These are phyloP conservation scores for Taenioides sp. DNA, from an alignment of 2,797 vertebrate species.

Conservation along the genomic window DNA sequence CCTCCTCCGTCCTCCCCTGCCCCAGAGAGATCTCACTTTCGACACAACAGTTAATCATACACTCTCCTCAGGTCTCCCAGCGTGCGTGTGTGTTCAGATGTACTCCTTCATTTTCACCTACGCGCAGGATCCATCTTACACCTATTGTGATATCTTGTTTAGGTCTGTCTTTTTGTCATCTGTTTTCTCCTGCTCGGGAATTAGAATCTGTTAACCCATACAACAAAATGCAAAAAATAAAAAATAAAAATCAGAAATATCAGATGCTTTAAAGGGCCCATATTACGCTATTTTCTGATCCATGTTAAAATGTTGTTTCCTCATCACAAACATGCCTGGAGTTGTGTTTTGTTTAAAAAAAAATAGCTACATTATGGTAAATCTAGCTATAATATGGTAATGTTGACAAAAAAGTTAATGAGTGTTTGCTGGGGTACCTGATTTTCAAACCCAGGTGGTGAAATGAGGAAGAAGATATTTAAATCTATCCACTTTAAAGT, in stretches of 20 bases:
- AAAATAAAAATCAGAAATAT: neutral
- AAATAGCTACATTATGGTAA: too few relatives aligned
- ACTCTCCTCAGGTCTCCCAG: slow-evolving; percentile 61
- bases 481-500: too few relatives aligned
- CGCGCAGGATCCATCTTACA: slow-evolving; percentile 41
- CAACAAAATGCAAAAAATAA: neutral
- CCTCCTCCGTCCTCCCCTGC: slow-evolving; percentile 57
- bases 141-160: slow-evolving; percentile 23
- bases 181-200: neutral
- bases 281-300: too few relatives aligned
- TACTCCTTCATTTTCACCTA: slow-evolving; percentile 62
- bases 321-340: too few relatives aligned
- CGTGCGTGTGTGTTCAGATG: slow-evolving; percentile 45
- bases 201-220: neutral
- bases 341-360: too few relatives aligned
- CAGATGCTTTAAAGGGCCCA: too few relatives aligned
- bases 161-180: slow-evolving; percentile 23
- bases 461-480: too few relatives aligned
- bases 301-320: too few relatives aligned
- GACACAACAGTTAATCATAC: slow-evolving; percentile 74
- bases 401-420: too few relatives aligned
- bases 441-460: too few relatives aligned
- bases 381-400: too few relatives aligned
- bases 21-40: slow-evolving; percentile 65
- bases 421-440: too few relatives aligned